These are phyloP conservation scores for Hucho hucho DNA, from an alignment of 2,113 vertebrate genomes.

Conservation along the genomic window DNA sequence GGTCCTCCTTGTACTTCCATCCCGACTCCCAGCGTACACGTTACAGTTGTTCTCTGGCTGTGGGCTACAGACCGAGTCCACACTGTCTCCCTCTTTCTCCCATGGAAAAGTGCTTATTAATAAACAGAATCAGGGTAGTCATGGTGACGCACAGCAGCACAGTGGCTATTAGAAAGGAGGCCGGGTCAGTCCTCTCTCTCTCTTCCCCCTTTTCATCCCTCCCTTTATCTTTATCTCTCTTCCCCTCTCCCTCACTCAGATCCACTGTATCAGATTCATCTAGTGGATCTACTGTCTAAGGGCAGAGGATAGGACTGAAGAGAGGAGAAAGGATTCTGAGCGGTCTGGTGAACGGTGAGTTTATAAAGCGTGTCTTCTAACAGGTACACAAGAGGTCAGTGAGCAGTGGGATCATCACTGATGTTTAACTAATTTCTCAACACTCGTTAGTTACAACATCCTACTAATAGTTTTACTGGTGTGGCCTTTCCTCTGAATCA, in stretches of 20 bases:
- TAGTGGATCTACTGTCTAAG: constrained; percentile 1
- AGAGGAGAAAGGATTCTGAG: background rate
- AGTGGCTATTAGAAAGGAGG: constrained; percentile 47
- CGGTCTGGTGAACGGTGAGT: constrained; percentile 18
- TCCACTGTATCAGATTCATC: background rate
- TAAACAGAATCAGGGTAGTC: constrained; percentile 73
- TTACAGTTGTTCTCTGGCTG: too few species aligned
- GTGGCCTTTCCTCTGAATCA: too few species aligned
- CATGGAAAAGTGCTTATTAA: constrained; percentile 69
- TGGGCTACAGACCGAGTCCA: background rate
- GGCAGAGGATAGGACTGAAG: background rate
- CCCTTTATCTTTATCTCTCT: too few species aligned
- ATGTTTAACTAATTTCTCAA: too few species aligned
- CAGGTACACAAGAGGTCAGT: background rate
- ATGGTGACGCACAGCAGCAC: constrained; percentile 66
- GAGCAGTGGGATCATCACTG: background rate
- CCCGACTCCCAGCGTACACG: too few species aligned
- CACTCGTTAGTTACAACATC: too few species aligned
- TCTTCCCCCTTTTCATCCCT: background rate
- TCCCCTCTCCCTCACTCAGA: too few species aligned
- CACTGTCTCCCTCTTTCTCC: constrained; percentile 46
- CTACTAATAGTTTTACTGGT: too few species aligned
- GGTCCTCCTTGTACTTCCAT: too few species aligned
- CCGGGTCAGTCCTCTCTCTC: constrained; percentile 39
- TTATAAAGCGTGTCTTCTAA: background rate